Evolutionary conservation across 2,113 vertebrate species (phyloP), one percentile per base, ranked within the genome.

Genomic region (Lycaon pictus): DNA sequence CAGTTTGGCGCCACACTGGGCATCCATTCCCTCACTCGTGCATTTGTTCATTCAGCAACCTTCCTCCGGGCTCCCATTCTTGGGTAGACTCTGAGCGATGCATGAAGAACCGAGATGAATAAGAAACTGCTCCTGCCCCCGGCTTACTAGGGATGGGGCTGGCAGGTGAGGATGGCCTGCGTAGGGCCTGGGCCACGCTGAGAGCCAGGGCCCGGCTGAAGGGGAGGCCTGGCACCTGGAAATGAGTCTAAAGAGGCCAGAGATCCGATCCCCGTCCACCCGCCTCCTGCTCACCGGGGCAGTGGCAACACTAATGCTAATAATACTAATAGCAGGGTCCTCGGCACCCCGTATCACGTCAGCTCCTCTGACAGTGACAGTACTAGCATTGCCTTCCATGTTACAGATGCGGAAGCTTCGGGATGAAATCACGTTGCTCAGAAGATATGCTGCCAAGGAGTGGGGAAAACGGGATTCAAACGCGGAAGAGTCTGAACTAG

Each of bases 251-350:
- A 60, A 88, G 51, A 16, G 32, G 16, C 67, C 37, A 88, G 51
- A 79, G 53, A 56, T 19, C 48, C 1, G 0, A 3, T 32, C 87
- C 16, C 12, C 16, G 0, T 2, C 81, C 11, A 2, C 5, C 1
- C 9, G 2, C 0, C 9, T 4, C 17, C 11, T 11, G 58, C 51
- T 22, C 20, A 22, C 48, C 23, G 67, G 90, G 29, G 19, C 5
- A 35, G 53, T 2, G 62, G 48, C 16, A 25, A 10, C 23, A 22
- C 37, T 23, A 0, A n/a, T 9, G 12, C 16, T 11, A 10, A 5
- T 5, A 43, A 27, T 12, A 25, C 67, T 35, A 35, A 69, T 0
- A 29, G 5, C 55, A 3, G 1, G 0, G n/a, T 0, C 7, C 22
- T 2, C 8, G 23, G 35, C 71, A 37, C 20, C 9, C 20, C 19